Percentiles rank a stretch among this genome's conserved stretches.
Conservation (phyloP, 2,888 invertebrate species). For the Oeneis ivallda region DNA sequence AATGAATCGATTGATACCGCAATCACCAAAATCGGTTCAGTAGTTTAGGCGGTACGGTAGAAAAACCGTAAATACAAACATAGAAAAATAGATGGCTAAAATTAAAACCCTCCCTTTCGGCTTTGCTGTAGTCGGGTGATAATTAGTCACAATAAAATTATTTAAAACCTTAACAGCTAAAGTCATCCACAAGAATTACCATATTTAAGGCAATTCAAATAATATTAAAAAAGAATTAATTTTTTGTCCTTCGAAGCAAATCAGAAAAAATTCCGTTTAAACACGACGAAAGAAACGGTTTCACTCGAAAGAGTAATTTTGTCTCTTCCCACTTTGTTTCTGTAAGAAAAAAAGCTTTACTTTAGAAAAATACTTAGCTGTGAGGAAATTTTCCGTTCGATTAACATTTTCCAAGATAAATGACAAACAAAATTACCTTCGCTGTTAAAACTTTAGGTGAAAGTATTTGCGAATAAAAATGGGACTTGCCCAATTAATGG, state of each 20-base stretch:
- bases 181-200: background rate
- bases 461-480: constrained; percentile 22
- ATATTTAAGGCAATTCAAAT: background rate
- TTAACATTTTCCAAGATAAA: constrained; percentile 36
- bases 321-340: constrained; percentile 26
- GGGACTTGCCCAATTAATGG: background rate
- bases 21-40: no score
- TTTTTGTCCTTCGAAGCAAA: background rate
- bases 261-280: background rate
- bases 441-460: constrained; percentile 24
- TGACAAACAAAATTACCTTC: constrained; percentile 26
- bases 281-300: background rate
- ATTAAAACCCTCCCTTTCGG: no score
- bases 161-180: background rate
- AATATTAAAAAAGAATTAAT: background rate
- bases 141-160: background rate
- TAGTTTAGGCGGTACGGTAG: no score
- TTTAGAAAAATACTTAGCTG: constrained; percentile 3
- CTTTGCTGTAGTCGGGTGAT: no score
- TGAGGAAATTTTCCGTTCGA: constrained; percentile 30
- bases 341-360: constrained; percentile 20
- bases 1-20: no score
- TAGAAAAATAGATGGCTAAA: no score
- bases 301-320: constrained; percentile 25
- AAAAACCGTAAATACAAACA: no score